Conservation (phyloP, 2,113 vertebrate species). For the Notothenia rossii region DNA sequence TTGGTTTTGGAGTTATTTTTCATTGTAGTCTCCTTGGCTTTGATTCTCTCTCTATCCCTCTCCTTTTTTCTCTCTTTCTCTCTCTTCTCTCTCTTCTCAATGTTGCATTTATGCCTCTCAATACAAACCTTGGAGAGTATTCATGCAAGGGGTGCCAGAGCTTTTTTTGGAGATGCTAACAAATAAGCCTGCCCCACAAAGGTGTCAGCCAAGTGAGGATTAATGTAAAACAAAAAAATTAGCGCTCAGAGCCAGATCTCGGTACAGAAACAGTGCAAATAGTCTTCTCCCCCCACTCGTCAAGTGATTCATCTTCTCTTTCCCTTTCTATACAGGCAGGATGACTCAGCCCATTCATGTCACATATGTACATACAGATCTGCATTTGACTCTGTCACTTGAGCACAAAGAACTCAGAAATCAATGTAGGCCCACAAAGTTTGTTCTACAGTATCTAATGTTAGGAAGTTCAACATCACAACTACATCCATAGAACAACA, state of each 20-base stretch:
- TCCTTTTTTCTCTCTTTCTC: neutral
- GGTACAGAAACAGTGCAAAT: constrained; percentile 36
- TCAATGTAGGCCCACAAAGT: neutral
- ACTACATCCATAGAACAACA: neutral
- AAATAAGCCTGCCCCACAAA: constrained; percentile 61
- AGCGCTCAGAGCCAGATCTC: constrained; percentile 40
- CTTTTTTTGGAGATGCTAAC: constrained; percentile 63
- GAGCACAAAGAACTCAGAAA: constrained; percentile 1
- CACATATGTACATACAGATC: neutral
- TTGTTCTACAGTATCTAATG: neutral
- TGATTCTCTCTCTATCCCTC: constrained; percentile 26
- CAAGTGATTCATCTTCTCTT: constrained; percentile 46
- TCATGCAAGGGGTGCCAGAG: constrained; percentile 59
- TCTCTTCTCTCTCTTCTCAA: constrained; percentile 17
- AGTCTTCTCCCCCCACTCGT: constrained; percentile 7
- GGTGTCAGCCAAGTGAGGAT: constrained; percentile 61
- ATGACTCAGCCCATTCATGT: constrained; percentile 28
- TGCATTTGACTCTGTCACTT: neutral
- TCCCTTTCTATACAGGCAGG: constrained; percentile 38
- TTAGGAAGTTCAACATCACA: neutral
- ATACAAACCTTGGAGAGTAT: constrained; percentile 56
- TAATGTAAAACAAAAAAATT: constrained; percentile 66
- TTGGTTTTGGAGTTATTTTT: constrained; percentile 79
- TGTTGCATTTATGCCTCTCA: constrained; percentile 50
- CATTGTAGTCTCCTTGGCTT: constrained; percentile 64